Evolutionary conservation across 2,888 invertebrate species (phyloP).

Genomic region (Pammene aurita): DNA sequence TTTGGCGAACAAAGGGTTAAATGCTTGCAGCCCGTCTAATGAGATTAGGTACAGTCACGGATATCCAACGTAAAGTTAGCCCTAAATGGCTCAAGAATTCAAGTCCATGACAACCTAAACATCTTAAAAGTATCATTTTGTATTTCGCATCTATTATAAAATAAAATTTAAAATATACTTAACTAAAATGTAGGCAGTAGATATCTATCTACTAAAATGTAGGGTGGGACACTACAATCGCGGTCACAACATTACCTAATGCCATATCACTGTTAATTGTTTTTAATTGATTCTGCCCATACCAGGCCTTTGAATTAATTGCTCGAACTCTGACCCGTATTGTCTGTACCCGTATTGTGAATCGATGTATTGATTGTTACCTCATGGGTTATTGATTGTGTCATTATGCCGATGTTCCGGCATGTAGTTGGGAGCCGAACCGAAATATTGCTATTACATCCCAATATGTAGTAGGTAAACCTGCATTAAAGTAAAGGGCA

Average conservation of each 20-base stretch:
- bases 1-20: too few relatives aligned
- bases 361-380: slow-evolving; percentile 19
- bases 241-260: slow-evolving; percentile 15
- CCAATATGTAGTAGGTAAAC: neutral
- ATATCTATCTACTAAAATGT: slow-evolving; percentile 3
- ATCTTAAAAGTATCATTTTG: too few relatives aligned
- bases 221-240: slow-evolving; percentile 27
- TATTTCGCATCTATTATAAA: too few relatives aligned
- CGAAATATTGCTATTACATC: slow-evolving; percentile 10
- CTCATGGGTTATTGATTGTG: slow-evolving; percentile 26
- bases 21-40: too few relatives aligned
- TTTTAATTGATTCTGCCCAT: slow-evolving; percentile 34
- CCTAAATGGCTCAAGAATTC: too few relatives aligned
- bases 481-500: neutral
- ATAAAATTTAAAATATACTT: too few relatives aligned
- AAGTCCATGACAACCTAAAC: too few relatives aligned
- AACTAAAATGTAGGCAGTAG: too few relatives aligned
- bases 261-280: slow-evolving; percentile 25
- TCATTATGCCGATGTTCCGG: slow-evolving; percentile 24
- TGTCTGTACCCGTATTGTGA: slow-evolving; percentile 22
- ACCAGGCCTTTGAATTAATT: slow-evolving; percentile 18
- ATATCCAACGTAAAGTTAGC: too few relatives aligned
- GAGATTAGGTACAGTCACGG: too few relatives aligned
- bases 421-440: slow-evolving; percentile 17
- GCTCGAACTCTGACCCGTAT: slow-evolving; percentile 23